Percentiles rank a stretch among this genome's conserved stretches.
Evolutionary conservation across 2,113 vertebrate genomes (phyloP).

Genomic region (Castor canadensis): DNA sequence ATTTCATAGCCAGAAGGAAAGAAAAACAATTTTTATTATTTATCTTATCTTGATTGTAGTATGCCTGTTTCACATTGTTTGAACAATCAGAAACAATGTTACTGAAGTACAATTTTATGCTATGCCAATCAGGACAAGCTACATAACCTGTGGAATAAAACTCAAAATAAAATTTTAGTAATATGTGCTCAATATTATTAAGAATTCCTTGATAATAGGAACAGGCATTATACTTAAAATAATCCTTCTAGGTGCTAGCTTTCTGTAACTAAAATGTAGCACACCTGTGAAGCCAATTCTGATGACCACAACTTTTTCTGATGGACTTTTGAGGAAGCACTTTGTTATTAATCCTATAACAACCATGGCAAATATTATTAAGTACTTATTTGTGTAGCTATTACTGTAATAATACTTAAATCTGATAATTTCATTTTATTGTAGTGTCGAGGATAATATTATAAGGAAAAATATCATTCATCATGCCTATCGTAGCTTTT

Average conservation of each 20-base stretch:
- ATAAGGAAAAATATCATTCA: not conserved
- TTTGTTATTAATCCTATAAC: not conserved
- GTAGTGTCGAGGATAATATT: not conserved
- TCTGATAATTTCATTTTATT: not conserved
- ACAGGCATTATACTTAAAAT: too few relatives aligned
- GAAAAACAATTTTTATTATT: not conserved
- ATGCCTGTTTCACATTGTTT: not conserved
- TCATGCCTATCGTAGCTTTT: not conserved
- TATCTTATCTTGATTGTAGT: not conserved
- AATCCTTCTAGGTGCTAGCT: rapidly evolving
- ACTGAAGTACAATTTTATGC: not conserved
- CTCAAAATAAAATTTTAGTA: not conserved
- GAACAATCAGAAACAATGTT: not conserved
- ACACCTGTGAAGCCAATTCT: not conserved
- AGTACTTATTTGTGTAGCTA: not conserved
- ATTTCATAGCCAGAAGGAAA: not conserved
- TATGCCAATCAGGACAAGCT: not conserved
- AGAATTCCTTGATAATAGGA: not conserved
- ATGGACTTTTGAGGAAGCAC: not conserved
- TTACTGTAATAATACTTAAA: not conserved
- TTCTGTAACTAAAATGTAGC: not conserved
- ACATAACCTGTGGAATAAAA: not conserved
- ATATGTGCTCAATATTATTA: not conserved
- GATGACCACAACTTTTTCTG: not conserved
- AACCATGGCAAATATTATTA: not conserved